Evolutionary conservation across 2,113 vertebrate species (phyloP), one percentile per base, ranked within the genome.

Genomic region (Gambusia holbrooki): DNA sequence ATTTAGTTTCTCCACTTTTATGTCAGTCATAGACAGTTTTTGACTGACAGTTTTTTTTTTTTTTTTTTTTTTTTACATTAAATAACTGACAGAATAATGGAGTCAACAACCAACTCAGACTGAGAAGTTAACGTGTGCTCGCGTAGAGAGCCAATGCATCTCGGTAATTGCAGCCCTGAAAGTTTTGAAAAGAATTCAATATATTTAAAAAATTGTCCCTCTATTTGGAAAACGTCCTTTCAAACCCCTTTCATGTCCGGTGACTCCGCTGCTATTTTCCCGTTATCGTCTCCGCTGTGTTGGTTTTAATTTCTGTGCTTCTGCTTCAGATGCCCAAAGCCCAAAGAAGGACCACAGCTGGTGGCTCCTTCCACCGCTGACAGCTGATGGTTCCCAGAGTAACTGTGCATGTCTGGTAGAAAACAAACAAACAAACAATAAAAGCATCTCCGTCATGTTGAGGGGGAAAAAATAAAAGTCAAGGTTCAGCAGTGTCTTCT

Each of bases 351-450:
- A 67, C 77, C 67, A n/a, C 0, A 1, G 54, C 71, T 13, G 60
- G 40, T 60, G 42, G 32, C 71, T 82, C 29, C 29, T 45, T 64
- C 27, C 60, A 69, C 48, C 48, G 30, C 8, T 84, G 76, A 88
- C 80, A 82, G 58, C 0, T 81, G 90, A 88, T 69, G 66, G 68
- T 58, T 79, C 67, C 72, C 83, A 88, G 88, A 85, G 67, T 29
- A 62, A 70, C 4, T 15, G 28, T 67, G 33, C 25, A 73, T 42
- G 51, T 81, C 62, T 35, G 69, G 82, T 66, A 35, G 8, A 5
- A 35, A 35, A 35, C 6, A 35, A 9, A 35, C 33, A 33, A 33
- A 33, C 33, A 35, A 35, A 35, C 33, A 35, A 35, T 1, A 58
- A 3, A 81, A 77, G 76, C 79, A 76, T 74, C 79, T 78, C 66